Conservation (phyloP, 2,113 vertebrate genomes). For the Burhinus bistriatus region DNA sequence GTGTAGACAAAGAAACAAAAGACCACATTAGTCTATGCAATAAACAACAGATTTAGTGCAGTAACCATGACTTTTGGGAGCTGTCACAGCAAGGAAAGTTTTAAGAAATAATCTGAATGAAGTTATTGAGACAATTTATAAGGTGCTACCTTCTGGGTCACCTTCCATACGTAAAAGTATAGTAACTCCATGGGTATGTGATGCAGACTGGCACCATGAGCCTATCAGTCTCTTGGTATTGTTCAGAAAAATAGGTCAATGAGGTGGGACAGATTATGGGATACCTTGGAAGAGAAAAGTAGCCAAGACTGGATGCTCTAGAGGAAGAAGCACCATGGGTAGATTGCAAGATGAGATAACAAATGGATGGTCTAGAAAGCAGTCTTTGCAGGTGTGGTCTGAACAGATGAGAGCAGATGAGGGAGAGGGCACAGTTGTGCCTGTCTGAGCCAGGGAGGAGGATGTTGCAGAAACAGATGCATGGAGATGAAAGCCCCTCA, state of each 20-base stretch:
- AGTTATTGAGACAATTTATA: neutral
- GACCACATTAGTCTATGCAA: neutral
- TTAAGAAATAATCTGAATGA: neutral
- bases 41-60: neutral
- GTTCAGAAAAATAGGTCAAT: neutral
- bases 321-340: neutral
- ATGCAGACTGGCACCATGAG: neutral
- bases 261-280: neutral
- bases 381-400: neutral
- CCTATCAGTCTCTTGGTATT: neutral
- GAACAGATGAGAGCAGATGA: rapidly evolving
- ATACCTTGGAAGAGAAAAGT: neutral
- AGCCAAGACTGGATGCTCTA: neutral
- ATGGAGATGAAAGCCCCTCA: neutral
- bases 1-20: neutral
- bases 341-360: neutral
- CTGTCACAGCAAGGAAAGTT: neutral
- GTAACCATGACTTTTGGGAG: neutral
- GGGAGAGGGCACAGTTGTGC: neutral
- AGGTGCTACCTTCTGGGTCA: neutral
- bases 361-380: neutral
- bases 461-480: neutral
- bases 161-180: rapidly evolving
- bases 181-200: neutral
- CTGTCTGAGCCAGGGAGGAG: neutral